A percentile compares a stretch with the other conserved stretches of the same genome.
phyloP scores from a whole-genome alignment of 2,113 vertebrate species.

The Marcusenius ussheri region DNA sequence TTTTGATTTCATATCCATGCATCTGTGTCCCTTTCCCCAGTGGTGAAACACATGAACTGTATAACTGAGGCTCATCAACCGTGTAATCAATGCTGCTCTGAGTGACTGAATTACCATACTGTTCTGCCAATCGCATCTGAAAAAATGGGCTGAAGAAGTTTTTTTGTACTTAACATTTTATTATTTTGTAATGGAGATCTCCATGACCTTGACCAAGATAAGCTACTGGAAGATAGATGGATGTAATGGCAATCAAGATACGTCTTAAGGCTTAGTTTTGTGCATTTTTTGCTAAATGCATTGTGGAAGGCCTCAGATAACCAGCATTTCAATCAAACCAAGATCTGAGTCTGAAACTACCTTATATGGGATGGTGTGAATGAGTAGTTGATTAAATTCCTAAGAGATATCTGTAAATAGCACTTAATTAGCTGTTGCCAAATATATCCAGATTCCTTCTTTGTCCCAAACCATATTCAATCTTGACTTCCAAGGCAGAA shows the following conservation, averaged over 20 bases:
- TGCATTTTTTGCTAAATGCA: background rate
- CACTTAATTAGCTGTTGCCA: slow-evolving; percentile 23
- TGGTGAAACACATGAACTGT: background rate
- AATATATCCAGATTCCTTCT: slow-evolving; percentile 13
- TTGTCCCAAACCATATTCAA: slow-evolving; percentile 7
- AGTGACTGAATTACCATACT: background rate
- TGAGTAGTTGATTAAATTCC: background rate
- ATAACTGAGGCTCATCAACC: background rate
- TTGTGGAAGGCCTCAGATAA: background rate
- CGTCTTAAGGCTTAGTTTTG: background rate
- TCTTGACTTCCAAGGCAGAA: background rate
- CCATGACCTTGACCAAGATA: background rate
- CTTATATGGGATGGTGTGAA: background rate
- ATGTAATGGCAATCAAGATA: background rate
- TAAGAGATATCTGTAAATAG: slow-evolving; percentile 27
- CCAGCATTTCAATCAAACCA: background rate
- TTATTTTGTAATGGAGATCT: background rate
- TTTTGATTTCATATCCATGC: background rate
- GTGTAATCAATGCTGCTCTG: background rate
- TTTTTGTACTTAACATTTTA: background rate
- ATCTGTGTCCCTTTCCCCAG: background rate
- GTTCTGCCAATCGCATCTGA: background rate
- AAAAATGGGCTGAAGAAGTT: background rate
- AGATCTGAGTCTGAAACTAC: background rate
- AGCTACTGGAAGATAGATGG: background rate